These are phyloP conservation scores for Tanypteryx hageni DNA, from an alignment of 2,888 invertebrate genomes.

Conservation along the genomic window DNA sequence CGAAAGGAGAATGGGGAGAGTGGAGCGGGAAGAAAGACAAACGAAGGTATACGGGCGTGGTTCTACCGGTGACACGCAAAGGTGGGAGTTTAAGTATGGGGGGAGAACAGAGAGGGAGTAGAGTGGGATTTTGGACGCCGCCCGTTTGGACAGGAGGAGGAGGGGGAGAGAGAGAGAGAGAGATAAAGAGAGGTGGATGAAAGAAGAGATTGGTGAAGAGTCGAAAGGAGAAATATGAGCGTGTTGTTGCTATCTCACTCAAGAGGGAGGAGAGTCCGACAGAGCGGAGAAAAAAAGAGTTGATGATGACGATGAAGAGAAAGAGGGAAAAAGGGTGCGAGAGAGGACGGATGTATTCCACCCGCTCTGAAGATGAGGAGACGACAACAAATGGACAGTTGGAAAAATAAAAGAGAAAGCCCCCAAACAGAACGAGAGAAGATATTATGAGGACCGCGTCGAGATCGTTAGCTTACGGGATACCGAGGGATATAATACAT, in stretches of 20 bases:
- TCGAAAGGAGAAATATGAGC: slow-evolving; percentile 33
- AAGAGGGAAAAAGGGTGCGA: slow-evolving; percentile 6
- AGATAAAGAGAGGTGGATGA: neutral
- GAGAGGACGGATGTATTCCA: no score
- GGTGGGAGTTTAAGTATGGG: slow-evolving; percentile 62
- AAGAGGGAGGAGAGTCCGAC: neutral
- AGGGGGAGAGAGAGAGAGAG: slow-evolving; percentile 14
- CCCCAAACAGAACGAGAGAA: no score
- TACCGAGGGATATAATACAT: no score
- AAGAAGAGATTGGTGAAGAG: slow-evolving; percentile 25
- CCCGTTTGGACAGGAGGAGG: neutral
- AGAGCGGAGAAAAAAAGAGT: neutral
- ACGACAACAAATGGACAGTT: no score
- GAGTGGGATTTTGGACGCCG: neutral
- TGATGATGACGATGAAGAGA: neutral
- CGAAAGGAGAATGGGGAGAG: slow-evolving; percentile 7
- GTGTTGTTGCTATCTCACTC: neutral
- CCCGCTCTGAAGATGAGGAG: no score
- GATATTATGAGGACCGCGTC: no score
- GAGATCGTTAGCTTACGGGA: no score
- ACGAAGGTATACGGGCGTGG: slow-evolving; percentile 59
- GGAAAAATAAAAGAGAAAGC: no score
- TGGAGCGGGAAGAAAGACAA: slow-evolving; percentile 55
- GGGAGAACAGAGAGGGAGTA: neutral
- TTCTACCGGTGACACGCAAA: slow-evolving; percentile 65